These are phyloP conservation scores for Masnerella sp. DNA, from an alignment of 2,888 invertebrate species.

Conservation along the genomic window DNA sequence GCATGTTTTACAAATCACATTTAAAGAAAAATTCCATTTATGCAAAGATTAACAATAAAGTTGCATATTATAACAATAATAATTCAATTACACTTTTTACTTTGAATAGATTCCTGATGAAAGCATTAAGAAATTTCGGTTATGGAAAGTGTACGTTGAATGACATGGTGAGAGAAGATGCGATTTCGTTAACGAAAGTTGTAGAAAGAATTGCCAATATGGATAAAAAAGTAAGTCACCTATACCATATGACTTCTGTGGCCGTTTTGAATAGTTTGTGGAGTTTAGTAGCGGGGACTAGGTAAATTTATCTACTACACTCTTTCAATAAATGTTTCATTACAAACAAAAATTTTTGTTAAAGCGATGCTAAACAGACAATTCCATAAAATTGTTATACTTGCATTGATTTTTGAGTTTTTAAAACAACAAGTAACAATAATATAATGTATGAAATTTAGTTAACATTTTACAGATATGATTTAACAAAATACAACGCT, in stretches of 20 bases:
- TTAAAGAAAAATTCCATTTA: no score
- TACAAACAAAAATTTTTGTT: not conserved
- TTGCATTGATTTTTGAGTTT: not conserved
- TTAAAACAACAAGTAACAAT: not conserved
- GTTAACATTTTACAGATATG: conserved; percentile 75
- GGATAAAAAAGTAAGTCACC: conserved; percentile 74
- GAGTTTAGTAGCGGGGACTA: conserved; percentile 83
- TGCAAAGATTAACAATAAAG: no score
- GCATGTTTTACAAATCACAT: no score
- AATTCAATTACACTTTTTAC: no score
- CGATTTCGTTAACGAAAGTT: conserved; percentile 79
- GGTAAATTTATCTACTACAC: conserved; percentile 68
- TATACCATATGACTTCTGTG: conserved; percentile 78
- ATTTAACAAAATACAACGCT: conserved; percentile 79
- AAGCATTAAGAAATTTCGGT: conserved; percentile 82
- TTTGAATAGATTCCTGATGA: conserved; percentile 82
- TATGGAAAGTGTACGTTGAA: conserved; percentile 83
- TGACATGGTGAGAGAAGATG: conserved; percentile 81
- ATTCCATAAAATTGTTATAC: no score
- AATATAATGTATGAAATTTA: not conserved
- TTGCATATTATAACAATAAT: no score
- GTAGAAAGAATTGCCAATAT: conserved; percentile 75
- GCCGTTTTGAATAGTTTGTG: conserved; percentile 84
- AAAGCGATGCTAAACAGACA: not conserved
- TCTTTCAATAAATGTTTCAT: no score